Conservation (phyloP, 2,888 invertebrate species). For the Abrostola triplasia region DNA sequence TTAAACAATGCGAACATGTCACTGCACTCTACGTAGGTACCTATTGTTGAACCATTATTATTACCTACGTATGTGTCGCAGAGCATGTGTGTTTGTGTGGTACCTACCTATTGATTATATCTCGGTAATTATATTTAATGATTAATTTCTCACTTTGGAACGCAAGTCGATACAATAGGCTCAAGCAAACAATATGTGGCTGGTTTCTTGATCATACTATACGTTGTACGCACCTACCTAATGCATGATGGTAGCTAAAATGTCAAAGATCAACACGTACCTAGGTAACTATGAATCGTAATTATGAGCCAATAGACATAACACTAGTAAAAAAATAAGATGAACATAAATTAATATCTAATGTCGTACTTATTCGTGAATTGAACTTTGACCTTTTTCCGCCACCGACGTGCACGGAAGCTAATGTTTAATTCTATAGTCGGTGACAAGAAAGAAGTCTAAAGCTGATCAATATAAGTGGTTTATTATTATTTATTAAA, state of each 20-base stretch:
- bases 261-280: neutral
- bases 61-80: too few species aligned
- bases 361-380: neutral
- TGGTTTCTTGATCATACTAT: too few species aligned
- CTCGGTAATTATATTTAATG: neutral
- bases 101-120: neutral
- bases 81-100: too few species aligned
- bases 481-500: too few species aligned
- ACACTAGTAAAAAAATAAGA: too few species aligned
- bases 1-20: too few species aligned
- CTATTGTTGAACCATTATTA: too few species aligned
- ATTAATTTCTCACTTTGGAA: neutral
- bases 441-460: neutral
- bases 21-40: too few species aligned
- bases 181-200: neutral
- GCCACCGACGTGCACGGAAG: neutral
- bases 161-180: neutral
- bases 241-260: neutral
- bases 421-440: neutral
- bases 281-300: too few species aligned
- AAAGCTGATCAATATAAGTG: neutral
- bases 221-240: too few species aligned
- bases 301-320: too few species aligned
- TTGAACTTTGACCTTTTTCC: constrained; percentile 2
- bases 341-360: neutral